Base-by-base conservation (phyloP, 2,888 invertebrate species). In the Plagodis dolabraria region DNA sequence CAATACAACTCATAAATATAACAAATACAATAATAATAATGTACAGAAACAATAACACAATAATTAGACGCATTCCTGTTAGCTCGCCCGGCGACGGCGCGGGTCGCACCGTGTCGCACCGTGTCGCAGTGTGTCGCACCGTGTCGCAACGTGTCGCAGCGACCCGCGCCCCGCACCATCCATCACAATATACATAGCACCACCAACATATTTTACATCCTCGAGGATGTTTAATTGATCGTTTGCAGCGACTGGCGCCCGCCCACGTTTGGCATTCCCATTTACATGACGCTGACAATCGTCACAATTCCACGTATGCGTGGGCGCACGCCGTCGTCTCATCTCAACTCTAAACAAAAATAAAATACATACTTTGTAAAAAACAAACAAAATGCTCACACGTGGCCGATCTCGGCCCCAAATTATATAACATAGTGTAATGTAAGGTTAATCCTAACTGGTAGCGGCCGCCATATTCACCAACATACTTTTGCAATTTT, bases 1-100 rank as follows among this genome's bases (percentile, higher is more conserved):
- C 66, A 73, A 71, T 82, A 79, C 80, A 81, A 84, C 82, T 85
- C 85, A 86, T 87, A 86, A 85, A 88, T 87, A 87, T 85, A 87
- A 87, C 86, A 86, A 82, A 87, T 80, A 82, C 76, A 77, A 78
- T 76, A 75, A 79, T 79, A 82, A 78, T 82, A 84, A 86, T 88
- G 77, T 88, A 87, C 86, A 86, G 78, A 84, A 85, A 85, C 78
- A 83, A 83, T 82, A 82, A 84, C 82, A 76, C 72, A 72, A 69
- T 72, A 74, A 76, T 71, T 72, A 68, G 71, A 70, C 68, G 71
- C 70, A 65, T 68, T 59, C 68, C 58, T 51, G 57, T 35, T 34
- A 52, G 57, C 52, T 48, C 58, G 33, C 34, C 36, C 53, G 6
- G 34, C 49, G 53, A 47, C 42, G 22, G 43, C 47, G 33, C 38